Evolutionary conservation across 2,113 vertebrate species (phyloP).

Genomic region (Dicerorhinus sumatrensis): DNA sequence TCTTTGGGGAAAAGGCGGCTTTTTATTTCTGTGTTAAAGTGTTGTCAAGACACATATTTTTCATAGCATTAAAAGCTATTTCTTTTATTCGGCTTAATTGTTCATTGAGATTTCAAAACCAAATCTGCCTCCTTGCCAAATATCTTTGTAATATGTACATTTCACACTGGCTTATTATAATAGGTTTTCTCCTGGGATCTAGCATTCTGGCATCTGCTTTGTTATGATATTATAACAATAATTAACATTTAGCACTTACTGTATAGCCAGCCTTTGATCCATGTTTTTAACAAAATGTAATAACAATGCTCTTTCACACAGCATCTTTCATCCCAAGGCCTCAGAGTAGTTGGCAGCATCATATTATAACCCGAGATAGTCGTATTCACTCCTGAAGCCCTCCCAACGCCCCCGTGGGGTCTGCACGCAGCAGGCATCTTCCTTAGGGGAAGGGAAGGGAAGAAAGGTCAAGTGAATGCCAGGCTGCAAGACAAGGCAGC

Average conservation of each 20-base stretch:
- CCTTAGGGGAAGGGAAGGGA: not conserved
- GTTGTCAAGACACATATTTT: conserved; percentile 80
- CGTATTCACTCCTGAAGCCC: conserved; percentile 45
- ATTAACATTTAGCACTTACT: conserved; percentile 81
- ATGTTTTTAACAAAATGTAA: conserved; percentile 81
- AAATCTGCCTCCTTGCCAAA: conserved; percentile 64
- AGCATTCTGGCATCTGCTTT: conserved; percentile 72
- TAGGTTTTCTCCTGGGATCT: conserved; percentile 61
- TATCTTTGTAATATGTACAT: conserved; percentile 68
- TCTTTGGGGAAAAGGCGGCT: conserved; percentile 58
- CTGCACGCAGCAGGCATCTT: conserved; percentile 14
- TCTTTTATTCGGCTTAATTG: conserved; percentile 73
- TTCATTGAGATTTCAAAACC: conserved; percentile 75
- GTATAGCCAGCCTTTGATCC: conserved; percentile 80
- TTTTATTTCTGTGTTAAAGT: conserved; percentile 72
- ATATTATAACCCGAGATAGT: conserved; percentile 60
- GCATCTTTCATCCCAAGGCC: conserved; percentile 53
- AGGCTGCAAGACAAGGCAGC: not conserved
- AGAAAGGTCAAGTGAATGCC: conserved; percentile 55
- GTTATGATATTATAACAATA: conserved; percentile 83
- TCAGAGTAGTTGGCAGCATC: conserved; percentile 66
- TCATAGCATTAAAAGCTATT: conserved; percentile 73
- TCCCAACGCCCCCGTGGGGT: conserved; percentile 61
- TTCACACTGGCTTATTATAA: conserved; percentile 79
- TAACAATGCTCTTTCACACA: conserved; percentile 71